Conservation (phyloP, 2,797 vertebrate species). For the Heliangelus exortis region DNA sequence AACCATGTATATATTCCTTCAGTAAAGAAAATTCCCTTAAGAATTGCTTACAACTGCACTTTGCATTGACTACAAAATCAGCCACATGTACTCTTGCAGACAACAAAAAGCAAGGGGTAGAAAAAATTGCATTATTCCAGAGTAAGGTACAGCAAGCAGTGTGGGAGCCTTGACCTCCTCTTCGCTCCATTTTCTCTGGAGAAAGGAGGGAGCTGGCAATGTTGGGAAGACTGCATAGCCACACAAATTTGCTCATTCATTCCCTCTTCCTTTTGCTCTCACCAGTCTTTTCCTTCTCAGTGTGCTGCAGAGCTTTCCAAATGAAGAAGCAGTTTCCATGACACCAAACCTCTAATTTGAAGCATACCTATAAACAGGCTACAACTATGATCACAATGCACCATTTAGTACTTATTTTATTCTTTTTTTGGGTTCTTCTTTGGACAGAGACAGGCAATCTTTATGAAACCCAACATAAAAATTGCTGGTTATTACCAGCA, state of each 20-base stretch:
- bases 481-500: slow-evolving; percentile 25
- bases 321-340: slow-evolving; percentile 82
- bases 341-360: slow-evolving; percentile 80
- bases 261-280: background rate
- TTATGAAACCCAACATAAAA: slow-evolving; percentile 29
- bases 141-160: slow-evolving; percentile 2
- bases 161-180: background rate
- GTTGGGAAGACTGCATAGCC: background rate
- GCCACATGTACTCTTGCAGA: background rate
- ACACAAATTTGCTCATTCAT: background rate
- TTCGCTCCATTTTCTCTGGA: background rate
- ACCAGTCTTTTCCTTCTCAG: slow-evolving; percentile 46
- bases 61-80: background rate
- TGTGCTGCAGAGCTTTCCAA: slow-evolving; percentile 76
- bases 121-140: background rate
- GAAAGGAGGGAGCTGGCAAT: background rate
- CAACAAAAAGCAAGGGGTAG: background rate
- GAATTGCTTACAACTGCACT: background rate
- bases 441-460: background rate
- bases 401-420: slow-evolving; percentile 65
- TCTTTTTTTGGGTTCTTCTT: slow-evolving; percentile 20
- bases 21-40: background rate
- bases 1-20: background rate
- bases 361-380: slow-evolving; percentile 72
- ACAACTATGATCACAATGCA: slow-evolving; percentile 63